These are phyloP conservation scores for Brachionus calyciflorus DNA, from an alignment of 1,140 invertebrate species.

Conservation along the genomic window DNA sequence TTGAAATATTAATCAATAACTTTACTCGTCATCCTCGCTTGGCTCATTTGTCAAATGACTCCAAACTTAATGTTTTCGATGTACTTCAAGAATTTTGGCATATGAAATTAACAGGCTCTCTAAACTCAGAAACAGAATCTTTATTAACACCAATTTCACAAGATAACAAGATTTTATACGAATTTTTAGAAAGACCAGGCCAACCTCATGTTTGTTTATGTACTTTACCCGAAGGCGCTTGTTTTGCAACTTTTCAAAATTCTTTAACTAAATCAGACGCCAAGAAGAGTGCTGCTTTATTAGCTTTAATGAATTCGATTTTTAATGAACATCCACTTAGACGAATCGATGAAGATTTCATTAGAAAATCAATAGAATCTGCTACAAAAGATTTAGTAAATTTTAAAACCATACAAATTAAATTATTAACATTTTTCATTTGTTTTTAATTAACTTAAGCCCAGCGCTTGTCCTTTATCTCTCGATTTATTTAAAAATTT, in stretches of 20 bases:
- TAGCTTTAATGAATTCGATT: slow-evolving; percentile 91
- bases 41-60: slow-evolving; percentile 53
- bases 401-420: slow-evolving; percentile 49
- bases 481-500: slow-evolving; percentile 55
- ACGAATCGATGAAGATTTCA: slow-evolving; percentile 87
- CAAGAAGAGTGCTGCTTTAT: slow-evolving; percentile 84
- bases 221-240: slow-evolving; percentile 86
- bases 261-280: slow-evolving; percentile 91
- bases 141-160: slow-evolving; percentile 73
- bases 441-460: slow-evolving; percentile 51
- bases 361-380: slow-evolving; percentile 84
- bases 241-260: slow-evolving; percentile 91
- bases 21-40: slow-evolving; percentile 43
- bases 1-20: slow-evolving; percentile 22
- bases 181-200: slow-evolving; percentile 81
- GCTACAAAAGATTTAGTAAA: slow-evolving; percentile 68
- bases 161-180: slow-evolving; percentile 81
- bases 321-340: slow-evolving; percentile 91
- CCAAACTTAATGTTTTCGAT: slow-evolving; percentile 83
- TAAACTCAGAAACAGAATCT: slow-evolving; percentile 41
- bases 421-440: too few species aligned
- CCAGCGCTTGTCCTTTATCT: not conserved
- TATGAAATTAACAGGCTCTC: slow-evolving; percentile 74
- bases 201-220: slow-evolving; percentile 91
- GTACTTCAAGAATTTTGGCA: slow-evolving; percentile 94